Evolutionary conservation across 1,140 invertebrate genomes (phyloP).

Genomic region (Littorina saxatilis): DNA sequence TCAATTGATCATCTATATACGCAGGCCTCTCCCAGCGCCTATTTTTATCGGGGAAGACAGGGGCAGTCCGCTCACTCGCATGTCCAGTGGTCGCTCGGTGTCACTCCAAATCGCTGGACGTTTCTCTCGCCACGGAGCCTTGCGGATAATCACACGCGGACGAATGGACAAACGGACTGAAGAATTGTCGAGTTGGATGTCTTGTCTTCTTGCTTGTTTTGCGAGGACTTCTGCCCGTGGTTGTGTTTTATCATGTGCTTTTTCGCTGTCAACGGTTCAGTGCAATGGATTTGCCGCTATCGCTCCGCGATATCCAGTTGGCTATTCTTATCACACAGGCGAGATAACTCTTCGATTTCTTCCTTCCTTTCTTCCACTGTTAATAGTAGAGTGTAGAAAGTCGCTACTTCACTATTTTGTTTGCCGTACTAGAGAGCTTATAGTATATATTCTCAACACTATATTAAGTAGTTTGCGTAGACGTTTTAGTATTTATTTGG

Average conservation of each 20-base stretch:
- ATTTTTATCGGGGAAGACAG: conserved; percentile 32
- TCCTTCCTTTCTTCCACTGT: not conserved
- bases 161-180: not conserved
- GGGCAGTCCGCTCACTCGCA: conserved; percentile 28
- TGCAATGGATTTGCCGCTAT: not conserved
- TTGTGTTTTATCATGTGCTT: not conserved
- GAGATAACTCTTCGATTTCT: not conserved
- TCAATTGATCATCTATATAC: conserved; percentile 15
- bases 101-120: not conserved
- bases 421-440: no score
- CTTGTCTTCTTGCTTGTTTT: not conserved
- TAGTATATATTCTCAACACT: not conserved
- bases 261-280: not conserved
- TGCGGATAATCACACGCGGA: not conserved
- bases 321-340: not conserved
- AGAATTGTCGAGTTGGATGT: no score
- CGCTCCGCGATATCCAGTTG: not conserved
- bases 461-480: not conserved
- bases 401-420: not conserved
- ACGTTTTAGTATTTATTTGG: not conserved
- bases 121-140: not conserved
- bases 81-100: not conserved
- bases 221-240: not conserved
- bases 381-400: not conserved
- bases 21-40: not conserved